These are phyloP conservation scores for Microcebus ravelobensis DNA, from an alignment of 2,113 vertebrate genomes.

Conservation along the genomic window DNA sequence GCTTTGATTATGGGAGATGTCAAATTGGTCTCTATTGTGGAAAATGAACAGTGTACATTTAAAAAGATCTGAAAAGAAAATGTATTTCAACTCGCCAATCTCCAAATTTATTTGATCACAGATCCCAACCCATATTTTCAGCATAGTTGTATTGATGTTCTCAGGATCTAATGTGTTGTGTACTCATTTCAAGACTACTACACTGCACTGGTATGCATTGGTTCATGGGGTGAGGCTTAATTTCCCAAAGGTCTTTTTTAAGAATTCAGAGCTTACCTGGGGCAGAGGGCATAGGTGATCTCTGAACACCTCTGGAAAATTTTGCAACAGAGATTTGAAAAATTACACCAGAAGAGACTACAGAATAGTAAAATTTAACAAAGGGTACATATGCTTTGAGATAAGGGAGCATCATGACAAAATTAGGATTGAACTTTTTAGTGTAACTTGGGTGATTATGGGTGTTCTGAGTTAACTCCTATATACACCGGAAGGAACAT, in stretches of 20 bases:
- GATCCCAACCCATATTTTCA: neutral
- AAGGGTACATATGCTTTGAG: neutral
- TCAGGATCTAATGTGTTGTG: neutral
- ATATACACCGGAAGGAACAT: neutral
- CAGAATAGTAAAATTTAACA: neutral
- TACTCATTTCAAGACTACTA: neutral
- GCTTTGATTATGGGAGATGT: neutral
- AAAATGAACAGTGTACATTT: neutral
- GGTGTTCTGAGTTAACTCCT: neutral
- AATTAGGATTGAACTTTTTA: neutral
- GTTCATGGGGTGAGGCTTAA: neutral
- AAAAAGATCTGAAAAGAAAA: neutral
- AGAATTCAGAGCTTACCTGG: neutral
- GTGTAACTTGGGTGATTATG: neutral
- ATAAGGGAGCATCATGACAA: neutral
- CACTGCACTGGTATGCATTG: neutral
- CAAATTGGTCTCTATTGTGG: neutral
- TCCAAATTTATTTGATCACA: neutral
- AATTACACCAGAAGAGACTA: neutral
- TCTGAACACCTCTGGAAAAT: neutral
- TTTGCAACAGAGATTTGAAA: neutral
- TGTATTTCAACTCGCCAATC: neutral
- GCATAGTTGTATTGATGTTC: neutral
- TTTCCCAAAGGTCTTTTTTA: neutral
- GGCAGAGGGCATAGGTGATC: neutral